A percentile compares a stretch with the other conserved stretches of the same genome.
phyloP scores from a whole-genome alignment of 2,888 invertebrate species.

The Autographa gamma region DNA sequence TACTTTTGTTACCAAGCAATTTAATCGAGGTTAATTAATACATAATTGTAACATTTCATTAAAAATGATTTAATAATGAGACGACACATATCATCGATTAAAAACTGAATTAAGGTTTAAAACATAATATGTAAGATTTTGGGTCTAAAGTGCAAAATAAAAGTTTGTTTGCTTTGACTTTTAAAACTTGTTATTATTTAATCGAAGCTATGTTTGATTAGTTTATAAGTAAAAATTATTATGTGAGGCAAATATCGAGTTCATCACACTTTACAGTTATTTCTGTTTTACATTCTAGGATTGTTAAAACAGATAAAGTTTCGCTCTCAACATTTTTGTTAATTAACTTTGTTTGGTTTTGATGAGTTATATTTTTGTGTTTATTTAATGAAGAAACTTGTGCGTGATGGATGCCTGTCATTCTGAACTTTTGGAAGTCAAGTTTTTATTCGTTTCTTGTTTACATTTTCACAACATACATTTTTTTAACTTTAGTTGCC shows the following conservation, averaged over 20 bases:
- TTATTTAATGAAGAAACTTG: neutral
- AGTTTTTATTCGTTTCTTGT: too few relatives aligned
- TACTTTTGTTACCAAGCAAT: too few relatives aligned
- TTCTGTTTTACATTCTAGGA: conserved; percentile 22
- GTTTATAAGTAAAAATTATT: conserved; percentile 19
- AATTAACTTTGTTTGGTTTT: conserved; percentile 33
- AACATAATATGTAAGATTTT: too few relatives aligned
- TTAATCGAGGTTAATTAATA: too few relatives aligned
- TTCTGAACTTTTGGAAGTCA: neutral
- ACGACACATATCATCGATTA: too few relatives aligned
- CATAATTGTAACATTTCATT: too few relatives aligned
- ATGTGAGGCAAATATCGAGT: conserved; percentile 15
- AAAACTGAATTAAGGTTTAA: too few relatives aligned
- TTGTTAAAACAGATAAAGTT: neutral
- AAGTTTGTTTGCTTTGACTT: too few relatives aligned
- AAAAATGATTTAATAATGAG: too few relatives aligned
- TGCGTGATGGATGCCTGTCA: neutral
- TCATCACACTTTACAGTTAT: conserved; percentile 33
- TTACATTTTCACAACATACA: too few relatives aligned
- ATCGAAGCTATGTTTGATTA: conserved; percentile 23
- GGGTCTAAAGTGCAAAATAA: neutral
- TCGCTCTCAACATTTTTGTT: conserved; percentile 35
- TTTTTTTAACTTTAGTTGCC: too few relatives aligned
- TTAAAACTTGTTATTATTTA: neutral
- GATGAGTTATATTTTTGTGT: conserved; percentile 11